Conservation (phyloP, 1,140 invertebrate genomes). For the Helicorthomorpha holstii region DNA sequence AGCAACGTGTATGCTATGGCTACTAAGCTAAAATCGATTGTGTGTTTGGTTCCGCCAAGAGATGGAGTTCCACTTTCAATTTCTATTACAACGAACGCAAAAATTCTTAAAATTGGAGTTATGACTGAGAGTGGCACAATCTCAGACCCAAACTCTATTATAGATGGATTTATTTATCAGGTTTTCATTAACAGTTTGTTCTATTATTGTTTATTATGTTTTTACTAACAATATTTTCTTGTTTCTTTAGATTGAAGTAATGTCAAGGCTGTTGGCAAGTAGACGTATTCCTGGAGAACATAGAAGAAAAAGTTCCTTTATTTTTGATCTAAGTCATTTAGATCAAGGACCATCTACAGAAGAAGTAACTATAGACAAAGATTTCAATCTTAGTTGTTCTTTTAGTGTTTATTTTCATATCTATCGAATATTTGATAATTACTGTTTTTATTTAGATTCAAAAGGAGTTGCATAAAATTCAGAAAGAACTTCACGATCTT, state of each 20-base stretch:
- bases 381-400: constrained; percentile 1
- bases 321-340: not conserved
- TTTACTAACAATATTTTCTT: no score
- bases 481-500: constrained; percentile 31
- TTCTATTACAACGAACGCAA: constrained; percentile 34
- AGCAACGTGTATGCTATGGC: constrained; percentile 23
- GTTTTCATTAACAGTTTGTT: constrained; percentile 11
- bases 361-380: constrained; percentile 15
- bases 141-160: constrained; percentile 22
- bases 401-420: not conserved
- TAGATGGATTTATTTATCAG: constrained; percentile 22
- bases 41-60: constrained; percentile 29
- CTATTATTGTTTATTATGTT: not conserved
- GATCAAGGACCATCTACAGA: constrained; percentile 16
- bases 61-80: constrained; percentile 29
- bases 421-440: not conserved
- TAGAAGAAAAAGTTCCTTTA: constrained; percentile 12
- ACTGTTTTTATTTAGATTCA: constrained; percentile 24
- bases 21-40: constrained; percentile 29
- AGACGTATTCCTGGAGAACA: constrained; percentile 33
- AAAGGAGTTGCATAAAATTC: constrained; percentile 29
- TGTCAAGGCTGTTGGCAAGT: constrained; percentile 30
- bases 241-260: constrained; percentile 24
- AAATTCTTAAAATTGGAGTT: constrained; percentile 32
- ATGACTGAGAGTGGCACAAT: constrained; percentile 28